Evolutionary conservation across 2,888 invertebrate genomes (phyloP), one percentile per base, ranked within the genome.

Genomic region (Perizoma flavofasciatum): DNA sequence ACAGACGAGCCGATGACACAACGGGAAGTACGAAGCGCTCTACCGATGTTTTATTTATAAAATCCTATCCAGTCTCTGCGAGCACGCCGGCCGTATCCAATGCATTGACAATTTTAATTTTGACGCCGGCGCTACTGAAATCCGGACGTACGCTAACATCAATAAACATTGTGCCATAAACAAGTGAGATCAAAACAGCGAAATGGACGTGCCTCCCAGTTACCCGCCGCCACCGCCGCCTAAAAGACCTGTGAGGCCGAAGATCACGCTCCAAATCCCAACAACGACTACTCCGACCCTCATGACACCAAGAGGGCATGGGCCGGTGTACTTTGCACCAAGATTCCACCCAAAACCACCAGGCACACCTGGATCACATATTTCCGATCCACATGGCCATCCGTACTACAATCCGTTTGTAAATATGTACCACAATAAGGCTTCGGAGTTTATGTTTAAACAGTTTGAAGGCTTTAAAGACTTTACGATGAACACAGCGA

Each of bases 391-490:
- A 0, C 81, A 82, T 35, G 77, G 70, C 5, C 85, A 84, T 54
- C 90, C 85, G 0, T 88, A 89, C 53, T 85, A 81, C 71, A 88
- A 83, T 65, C 92, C 86, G 4, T 92, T 89, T 65, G 72, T 79
- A 65, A 81, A 89, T 47, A 89, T 94, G 83, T 94, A 95, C 68
- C 92, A 94, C 0, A 94, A 93, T 66, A 96, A 95, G 66, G 95
- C 95, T 0, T 95, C 96, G 0, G 95, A 95, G 67, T 97, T 96
- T 72, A 95, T 96, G 93, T 95, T 96, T 76, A 95, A 95, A 69
- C 96, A 96, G 75, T 96, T 97, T 70, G 95, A 95, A 71, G 96
- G 95, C 0, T 94, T 96, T 71, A 95, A 95, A 73, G 95, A 96
- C 81, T 95, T 96, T 78, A 96, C 96, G 0, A 91, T 93, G 89